A percentile compares a stretch with the other conserved stretches of the same genome.
Conservation (phyloP, 2,888 invertebrate species). For the Miltochrista miniata region DNA sequence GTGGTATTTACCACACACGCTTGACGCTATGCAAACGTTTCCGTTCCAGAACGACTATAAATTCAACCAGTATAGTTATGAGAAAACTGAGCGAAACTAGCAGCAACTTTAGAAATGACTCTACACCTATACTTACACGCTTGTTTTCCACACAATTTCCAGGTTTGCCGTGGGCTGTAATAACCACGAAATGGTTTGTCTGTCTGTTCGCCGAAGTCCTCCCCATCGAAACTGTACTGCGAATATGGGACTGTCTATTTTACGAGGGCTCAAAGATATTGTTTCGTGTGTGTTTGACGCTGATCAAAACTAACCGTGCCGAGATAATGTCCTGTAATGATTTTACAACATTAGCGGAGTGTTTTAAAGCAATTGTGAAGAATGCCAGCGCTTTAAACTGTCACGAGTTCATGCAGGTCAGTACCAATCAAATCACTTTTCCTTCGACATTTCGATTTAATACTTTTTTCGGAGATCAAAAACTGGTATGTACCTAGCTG, state of each 20-base stretch:
- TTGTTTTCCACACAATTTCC: slow-evolving; percentile 5
- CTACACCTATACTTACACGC: no score
- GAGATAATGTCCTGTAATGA: slow-evolving; percentile 90
- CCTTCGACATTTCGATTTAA: no score
- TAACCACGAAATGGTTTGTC: slow-evolving; percentile 98
- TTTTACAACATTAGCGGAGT: slow-evolving; percentile 91
- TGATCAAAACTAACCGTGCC: slow-evolving; percentile 89
- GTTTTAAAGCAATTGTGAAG: slow-evolving; percentile 92
- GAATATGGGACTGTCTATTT: slow-evolving; percentile 98
- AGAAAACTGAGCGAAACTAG: no score
- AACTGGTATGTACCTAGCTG: no score
- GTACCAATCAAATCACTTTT: neutral
- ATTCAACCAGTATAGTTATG: no score
- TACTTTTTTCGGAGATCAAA: no score
- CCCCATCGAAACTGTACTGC: slow-evolving; percentile 95
- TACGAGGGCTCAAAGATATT: slow-evolving; percentile 97
- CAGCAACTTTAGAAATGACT: no score
- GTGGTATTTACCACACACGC: no score
- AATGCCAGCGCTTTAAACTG: slow-evolving; percentile 92
- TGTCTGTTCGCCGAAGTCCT: slow-evolving; percentile 97
- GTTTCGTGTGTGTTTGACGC: slow-evolving; percentile 93
- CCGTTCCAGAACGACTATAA: no score
- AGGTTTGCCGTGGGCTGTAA: slow-evolving; percentile 94
- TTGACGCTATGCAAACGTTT: no score
- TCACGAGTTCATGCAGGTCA: slow-evolving; percentile 94